Percentiles rank a stretch among this genome's conserved stretches.
phyloP scores from a whole-genome alignment of 1,140 invertebrate genomes.

The Bombus cullumanus region DNA sequence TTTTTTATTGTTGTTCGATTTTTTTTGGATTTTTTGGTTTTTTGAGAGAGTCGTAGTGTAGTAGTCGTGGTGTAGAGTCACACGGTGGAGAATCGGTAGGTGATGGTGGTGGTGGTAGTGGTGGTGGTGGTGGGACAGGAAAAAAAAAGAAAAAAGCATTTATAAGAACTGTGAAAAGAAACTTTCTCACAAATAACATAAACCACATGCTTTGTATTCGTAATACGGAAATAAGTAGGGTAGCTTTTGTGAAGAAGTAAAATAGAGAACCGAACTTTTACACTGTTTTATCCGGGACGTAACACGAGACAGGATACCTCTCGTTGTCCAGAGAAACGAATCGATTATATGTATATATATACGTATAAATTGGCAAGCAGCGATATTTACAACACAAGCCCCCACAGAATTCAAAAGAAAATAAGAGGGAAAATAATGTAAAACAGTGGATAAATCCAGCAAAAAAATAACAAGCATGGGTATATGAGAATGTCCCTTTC shows the following conservation, averaged over 20 bases:
- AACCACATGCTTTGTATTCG: constrained; percentile 87
- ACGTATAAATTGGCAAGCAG: constrained; percentile 80
- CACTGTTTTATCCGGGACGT: constrained; percentile 41
- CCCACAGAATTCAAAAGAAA: constrained; percentile 77
- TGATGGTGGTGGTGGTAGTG: constrained; percentile 49
- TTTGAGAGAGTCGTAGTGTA: constrained; percentile 28
- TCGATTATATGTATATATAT: constrained; percentile 47
- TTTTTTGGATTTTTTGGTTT: constrained; percentile 10
- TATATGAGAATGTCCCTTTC: constrained; percentile 87
- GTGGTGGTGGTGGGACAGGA: constrained; percentile 83
- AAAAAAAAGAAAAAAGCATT: constrained; percentile 87
- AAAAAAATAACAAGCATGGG: constrained; percentile 81
- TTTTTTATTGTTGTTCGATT: not conserved
- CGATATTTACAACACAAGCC: constrained; percentile 86
- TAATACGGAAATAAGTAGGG: constrained; percentile 63
- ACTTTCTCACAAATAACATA: constrained; percentile 87
- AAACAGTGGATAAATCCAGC: constrained; percentile 74
- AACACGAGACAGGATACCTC: constrained; percentile 47
- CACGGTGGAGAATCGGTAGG: constrained; percentile 46
- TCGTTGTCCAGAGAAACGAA: constrained; percentile 36
- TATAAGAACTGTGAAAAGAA: constrained; percentile 90
- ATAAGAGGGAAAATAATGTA: constrained; percentile 74
- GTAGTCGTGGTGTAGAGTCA: constrained; percentile 59
- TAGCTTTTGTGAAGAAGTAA: constrained; percentile 67
- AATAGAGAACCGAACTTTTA: constrained; percentile 64